Evolutionary conservation across 2,888 invertebrate species (phyloP), one percentile per base, ranked within the genome.

Genomic region (Caenorhabditis auriculariae): DNA sequence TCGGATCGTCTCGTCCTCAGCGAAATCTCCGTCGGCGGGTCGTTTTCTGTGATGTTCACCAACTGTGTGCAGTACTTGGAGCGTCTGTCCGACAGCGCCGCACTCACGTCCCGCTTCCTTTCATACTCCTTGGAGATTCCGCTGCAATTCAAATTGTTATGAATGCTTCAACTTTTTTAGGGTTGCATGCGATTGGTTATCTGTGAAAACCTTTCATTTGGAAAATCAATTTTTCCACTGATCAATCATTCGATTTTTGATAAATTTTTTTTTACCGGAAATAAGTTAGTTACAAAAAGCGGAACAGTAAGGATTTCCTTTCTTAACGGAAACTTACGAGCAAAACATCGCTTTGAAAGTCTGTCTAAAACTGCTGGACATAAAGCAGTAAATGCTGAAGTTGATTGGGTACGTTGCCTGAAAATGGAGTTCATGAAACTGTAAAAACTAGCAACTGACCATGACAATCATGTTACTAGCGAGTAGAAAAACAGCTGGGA

Each of bases 381-480:
- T 95, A 23, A 92, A 92, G 82, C 93, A 93, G 81, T 94, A 94
- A 69, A 94, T 93, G 61, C 91, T 92, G 80, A 94, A 93, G 83
- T 94, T 94, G 54, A 86, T 72, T 5, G 92, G 93, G 83, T 93
- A 93, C 46, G 91, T 91, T 38, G 91, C 87, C 78, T 78, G 52
- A 50, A 72, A 64, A 41, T 12, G 23, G n/a, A 26, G 6, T 6
- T 35, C 12, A 7, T 2, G 19, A 45, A 9, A n/a, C 9, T 17
- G 15, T 37, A 29, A 15, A 39, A 35, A 26, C 17, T 23, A 19
- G 35, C 4, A n/a, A 58, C 70, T 53, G 26, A 77, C 78, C 66
- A 93, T 89, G 60, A 94, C 90, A 82, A 91, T 90, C 85, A 93
- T 92, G 58, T 81, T 81, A 85, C 93, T 74, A 32, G 75, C 66